Percentiles rank a stretch among this genome's conserved stretches.
phyloP scores from a whole-genome alignment of 2,797 vertebrate genomes.

The Rhinatrema bivittatum region DNA sequence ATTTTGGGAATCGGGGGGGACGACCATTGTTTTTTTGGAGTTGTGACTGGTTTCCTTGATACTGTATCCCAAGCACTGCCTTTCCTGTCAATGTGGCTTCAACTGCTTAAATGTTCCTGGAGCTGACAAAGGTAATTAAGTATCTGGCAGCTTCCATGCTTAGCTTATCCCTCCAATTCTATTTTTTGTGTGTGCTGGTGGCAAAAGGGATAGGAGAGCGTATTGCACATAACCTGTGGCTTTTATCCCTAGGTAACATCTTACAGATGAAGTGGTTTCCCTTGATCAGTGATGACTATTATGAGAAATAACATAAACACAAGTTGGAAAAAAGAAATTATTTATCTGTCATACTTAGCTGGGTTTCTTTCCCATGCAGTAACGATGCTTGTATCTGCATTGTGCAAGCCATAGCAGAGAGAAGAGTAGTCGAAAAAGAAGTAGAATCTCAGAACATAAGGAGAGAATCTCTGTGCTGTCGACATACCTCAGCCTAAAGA shows the following conservation, averaged over 20 bases:
- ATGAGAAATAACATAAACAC: not conserved
- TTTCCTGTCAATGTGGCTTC: too few relatives aligned
- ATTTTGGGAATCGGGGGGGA: constrained; percentile 2
- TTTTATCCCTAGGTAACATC: not conserved
- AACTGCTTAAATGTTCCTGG: too few relatives aligned
- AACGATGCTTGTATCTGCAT: not conserved
- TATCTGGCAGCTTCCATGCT: not conserved
- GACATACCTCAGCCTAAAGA: too few relatives aligned
- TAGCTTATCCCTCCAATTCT: not conserved
- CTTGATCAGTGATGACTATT: not conserved
- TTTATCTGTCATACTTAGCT: not conserved
- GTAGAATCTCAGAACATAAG: too few relatives aligned
- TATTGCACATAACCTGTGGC: not conserved
- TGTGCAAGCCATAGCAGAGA: not conserved
- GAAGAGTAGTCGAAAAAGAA: constrained; percentile 6
- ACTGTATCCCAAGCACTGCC: constrained; percentile 8
- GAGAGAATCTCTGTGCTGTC: too few relatives aligned
- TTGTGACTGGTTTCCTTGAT: constrained; percentile 17
- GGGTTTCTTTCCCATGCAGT: not conserved
- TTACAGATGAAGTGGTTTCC: too few relatives aligned
- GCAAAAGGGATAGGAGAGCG: not conserved
- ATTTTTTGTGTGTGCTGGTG: not conserved
- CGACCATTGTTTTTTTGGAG: not conserved
- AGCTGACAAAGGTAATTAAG: constrained; percentile 5
- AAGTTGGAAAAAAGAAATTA: not conserved